Percentiles rank a stretch among this genome's conserved stretches.
Evolutionary conservation across 2,797 vertebrate species (phyloP).

Genomic region (Natrix natrix): DNA sequence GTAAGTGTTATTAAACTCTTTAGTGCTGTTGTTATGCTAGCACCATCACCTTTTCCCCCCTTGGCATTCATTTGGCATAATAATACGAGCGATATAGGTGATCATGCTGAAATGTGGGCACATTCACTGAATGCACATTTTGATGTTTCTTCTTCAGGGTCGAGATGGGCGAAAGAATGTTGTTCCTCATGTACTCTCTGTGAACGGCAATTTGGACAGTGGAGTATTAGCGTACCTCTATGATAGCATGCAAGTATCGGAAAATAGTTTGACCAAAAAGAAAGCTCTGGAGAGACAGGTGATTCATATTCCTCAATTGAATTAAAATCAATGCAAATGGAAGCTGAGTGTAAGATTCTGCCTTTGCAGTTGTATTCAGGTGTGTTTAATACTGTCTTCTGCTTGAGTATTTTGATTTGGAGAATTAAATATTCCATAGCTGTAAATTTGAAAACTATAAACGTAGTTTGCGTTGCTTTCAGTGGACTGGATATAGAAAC

Average conservation of each 20-base stretch:
- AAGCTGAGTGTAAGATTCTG: neutral
- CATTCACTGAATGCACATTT: neutral
- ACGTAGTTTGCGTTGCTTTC: neutral
- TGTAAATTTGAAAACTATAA: neutral
- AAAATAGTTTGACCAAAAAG: conserved; percentile 71
- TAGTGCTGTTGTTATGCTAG: neutral
- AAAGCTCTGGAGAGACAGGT: conserved; percentile 84
- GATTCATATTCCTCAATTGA: conserved; percentile 9
- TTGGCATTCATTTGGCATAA: neutral
- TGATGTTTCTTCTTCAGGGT: conserved; percentile 71
- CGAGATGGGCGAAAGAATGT: conserved; percentile 81
- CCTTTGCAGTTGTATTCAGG: neutral
- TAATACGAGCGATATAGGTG: neutral
- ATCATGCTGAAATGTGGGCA: neutral
- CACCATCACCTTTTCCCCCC: neutral
- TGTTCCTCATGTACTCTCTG: conserved; percentile 82
- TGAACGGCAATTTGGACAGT: conserved; percentile 83
- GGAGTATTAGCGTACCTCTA: conserved; percentile 84
- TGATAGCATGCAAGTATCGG: conserved; percentile 84
- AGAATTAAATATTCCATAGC: neutral
- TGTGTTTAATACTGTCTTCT: neutral
- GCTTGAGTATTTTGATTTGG: neutral
- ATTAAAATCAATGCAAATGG: neutral
- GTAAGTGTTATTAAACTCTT: conserved; percentile 66
- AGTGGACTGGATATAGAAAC: too few species aligned